Evolutionary conservation across 2,797 vertebrate genomes (phyloP).

Genomic region (Podarcis siculus): DNA sequence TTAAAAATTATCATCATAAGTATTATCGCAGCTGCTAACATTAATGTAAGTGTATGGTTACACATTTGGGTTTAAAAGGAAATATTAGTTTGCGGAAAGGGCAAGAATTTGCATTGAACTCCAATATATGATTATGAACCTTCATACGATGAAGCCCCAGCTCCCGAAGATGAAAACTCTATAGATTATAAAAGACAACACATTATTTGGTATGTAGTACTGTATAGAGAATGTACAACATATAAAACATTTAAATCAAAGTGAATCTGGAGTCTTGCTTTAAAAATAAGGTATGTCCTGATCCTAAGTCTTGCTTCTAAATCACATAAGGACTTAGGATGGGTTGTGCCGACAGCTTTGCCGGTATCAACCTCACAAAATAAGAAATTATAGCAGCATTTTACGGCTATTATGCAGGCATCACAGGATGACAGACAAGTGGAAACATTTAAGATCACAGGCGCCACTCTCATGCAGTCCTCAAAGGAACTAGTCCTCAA

Average conservation of each 20-base stretch:
- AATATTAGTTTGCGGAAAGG: conserved; percentile 65
- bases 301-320: background rate
- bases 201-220: conserved; percentile 65
- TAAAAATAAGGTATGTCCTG: background rate
- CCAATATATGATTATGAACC: conserved; percentile 82
- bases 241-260: conserved; percentile 36
- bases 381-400: background rate
- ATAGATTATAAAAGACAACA: conserved; percentile 81
- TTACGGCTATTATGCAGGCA: background rate
- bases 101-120: conserved; percentile 72
- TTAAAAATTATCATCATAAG: conserved; percentile 7
- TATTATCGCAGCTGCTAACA: background rate
- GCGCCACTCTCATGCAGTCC: background rate
- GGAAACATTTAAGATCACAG: background rate
- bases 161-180: conserved; percentile 89
- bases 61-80: conserved; percentile 10
- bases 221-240: conserved; percentile 42
- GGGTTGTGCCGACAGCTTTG: background rate
- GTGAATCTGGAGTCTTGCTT: background rate
- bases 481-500: background rate
- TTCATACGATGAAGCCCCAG: conserved; percentile 86
- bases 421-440: background rate
- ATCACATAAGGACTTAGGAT: background rate
- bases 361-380: background rate
- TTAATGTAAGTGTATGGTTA: background rate